Conservation (phyloP, 1,140 invertebrate genomes). For the Linepithema humile region DNA sequence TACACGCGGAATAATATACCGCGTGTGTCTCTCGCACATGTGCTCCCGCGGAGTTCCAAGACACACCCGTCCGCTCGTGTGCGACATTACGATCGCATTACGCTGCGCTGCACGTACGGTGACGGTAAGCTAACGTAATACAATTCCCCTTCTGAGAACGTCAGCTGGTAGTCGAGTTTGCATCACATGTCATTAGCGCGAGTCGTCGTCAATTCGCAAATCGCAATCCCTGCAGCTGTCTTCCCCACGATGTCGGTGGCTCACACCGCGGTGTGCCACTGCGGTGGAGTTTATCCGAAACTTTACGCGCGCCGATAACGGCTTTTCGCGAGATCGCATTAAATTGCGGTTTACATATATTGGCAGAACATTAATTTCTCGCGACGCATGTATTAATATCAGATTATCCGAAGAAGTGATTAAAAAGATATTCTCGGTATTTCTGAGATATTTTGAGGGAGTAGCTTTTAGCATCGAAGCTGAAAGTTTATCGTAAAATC, state of each 20-base stretch:
- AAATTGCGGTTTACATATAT: background rate
- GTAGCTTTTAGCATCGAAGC: background rate
- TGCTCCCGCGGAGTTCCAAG: background rate
- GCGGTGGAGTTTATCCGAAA: background rate
- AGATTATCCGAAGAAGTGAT: background rate
- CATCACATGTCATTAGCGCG: constrained; percentile 44
- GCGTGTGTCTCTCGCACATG: background rate
- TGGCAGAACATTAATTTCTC: background rate
- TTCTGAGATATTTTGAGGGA: background rate
- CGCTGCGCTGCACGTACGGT: background rate
- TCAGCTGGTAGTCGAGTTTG: constrained; percentile 37
- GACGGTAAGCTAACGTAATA: constrained; percentile 13
- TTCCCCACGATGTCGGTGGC: background rate
- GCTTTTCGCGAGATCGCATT: background rate
- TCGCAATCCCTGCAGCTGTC: constrained; percentile 15
- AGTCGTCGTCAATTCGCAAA: constrained; percentile 46
- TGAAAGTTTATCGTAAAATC: background rate
- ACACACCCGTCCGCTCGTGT: background rate
- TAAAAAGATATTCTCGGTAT: background rate
- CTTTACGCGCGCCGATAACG: background rate
- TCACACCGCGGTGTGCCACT: background rate
- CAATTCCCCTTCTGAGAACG: constrained; percentile 20
- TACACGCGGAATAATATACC: constrained; percentile 32
- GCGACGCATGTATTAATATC: background rate
- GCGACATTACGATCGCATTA: constrained; percentile 38